phyloP scores from a whole-genome alignment of 2,797 vertebrate species.

The Notoglanidium macrostoma region DNA sequence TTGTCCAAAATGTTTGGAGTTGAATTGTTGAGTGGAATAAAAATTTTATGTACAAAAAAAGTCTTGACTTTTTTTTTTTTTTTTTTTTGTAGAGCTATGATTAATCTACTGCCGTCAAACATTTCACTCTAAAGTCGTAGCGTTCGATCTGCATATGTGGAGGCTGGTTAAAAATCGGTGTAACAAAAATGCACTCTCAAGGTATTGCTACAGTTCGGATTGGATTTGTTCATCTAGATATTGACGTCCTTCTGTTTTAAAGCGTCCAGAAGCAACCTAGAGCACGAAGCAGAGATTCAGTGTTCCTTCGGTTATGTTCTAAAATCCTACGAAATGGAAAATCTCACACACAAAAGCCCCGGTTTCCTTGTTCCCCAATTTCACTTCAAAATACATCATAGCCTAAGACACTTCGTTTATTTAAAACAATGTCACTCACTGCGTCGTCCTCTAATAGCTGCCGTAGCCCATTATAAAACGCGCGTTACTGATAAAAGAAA shows the following conservation, averaged over 20 bases:
- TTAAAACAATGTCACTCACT: slow-evolving; percentile 32
- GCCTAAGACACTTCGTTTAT: slow-evolving; percentile 28
- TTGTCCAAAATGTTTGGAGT: slow-evolving; percentile 35
- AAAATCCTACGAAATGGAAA: slow-evolving; percentile 35
- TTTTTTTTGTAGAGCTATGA: slow-evolving; percentile 8
- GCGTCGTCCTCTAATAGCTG: slow-evolving; percentile 47
- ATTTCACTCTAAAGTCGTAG: background rate
- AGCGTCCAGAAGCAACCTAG: slow-evolving; percentile 42
- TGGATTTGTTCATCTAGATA: slow-evolving; percentile 25
- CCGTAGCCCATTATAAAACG: slow-evolving; percentile 22
- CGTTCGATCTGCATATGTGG: slow-evolving; percentile 12
- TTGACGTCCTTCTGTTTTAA: slow-evolving; percentile 18
- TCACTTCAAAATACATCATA: slow-evolving; percentile 46
- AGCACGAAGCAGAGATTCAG: slow-evolving; percentile 36
- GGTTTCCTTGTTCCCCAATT: slow-evolving; percentile 23
- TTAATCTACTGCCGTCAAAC: background rate
- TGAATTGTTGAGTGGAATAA: slow-evolving; percentile 50
- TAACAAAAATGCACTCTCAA: slow-evolving; percentile 54
- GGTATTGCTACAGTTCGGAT: slow-evolving; percentile 61
- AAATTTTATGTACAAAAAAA: slow-evolving; percentile 50
- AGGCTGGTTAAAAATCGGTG: slow-evolving; percentile 38
- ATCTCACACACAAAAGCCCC: slow-evolving; percentile 30
- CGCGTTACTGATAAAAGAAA: slow-evolving; percentile 6
- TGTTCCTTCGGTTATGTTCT: background rate
- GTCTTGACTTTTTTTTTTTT: background rate